Percentiles rank a stretch among this genome's conserved stretches.
Conservation (phyloP, 2,797 vertebrate species). For the Phoxinus dragarum region DNA sequence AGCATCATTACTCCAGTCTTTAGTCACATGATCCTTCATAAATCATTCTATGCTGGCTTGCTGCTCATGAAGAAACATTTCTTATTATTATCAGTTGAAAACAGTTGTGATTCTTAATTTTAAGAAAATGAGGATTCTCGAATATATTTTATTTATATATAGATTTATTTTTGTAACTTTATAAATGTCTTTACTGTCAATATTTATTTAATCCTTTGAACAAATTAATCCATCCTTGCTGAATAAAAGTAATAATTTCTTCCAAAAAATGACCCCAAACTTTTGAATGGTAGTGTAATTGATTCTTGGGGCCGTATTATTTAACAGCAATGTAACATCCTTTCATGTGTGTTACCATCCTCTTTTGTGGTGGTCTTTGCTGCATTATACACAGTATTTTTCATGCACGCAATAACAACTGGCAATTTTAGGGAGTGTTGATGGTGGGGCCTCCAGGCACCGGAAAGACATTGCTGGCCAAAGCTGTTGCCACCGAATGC, state of each 20-base stretch:
- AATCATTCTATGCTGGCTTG: too few relatives aligned
- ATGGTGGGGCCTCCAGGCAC: slow-evolving; percentile 99
- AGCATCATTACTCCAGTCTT: too few relatives aligned
- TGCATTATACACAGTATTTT: neutral
- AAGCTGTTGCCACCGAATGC: slow-evolving; percentile 98
- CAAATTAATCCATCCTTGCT: neutral
- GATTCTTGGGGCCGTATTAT: neutral
- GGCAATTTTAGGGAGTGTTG: slow-evolving; percentile 85
- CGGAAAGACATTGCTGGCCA: slow-evolving; percentile 95
- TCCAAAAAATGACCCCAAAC: neutral
- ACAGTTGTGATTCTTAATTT: neutral
- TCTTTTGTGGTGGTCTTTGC: neutral
- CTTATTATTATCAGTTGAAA: neutral
- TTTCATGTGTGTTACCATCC: neutral
- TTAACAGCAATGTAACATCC: neutral
- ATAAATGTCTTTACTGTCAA: neutral
- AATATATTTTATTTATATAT: too few relatives aligned
- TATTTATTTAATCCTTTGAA: neutral
- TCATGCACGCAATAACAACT: neutral
- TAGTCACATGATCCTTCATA: too few relatives aligned
- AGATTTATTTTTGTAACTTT: neutral
- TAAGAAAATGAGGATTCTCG: neutral
- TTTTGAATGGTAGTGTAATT: neutral
- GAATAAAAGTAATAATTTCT: neutral
- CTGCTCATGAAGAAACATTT: neutral